Percentiles rank a stretch among this genome's conserved stretches.
These are phyloP conservation scores for Aspidiotus rigidus DNA, from an alignment of 2,888 invertebrate genomes.

Conservation along the genomic window DNA sequence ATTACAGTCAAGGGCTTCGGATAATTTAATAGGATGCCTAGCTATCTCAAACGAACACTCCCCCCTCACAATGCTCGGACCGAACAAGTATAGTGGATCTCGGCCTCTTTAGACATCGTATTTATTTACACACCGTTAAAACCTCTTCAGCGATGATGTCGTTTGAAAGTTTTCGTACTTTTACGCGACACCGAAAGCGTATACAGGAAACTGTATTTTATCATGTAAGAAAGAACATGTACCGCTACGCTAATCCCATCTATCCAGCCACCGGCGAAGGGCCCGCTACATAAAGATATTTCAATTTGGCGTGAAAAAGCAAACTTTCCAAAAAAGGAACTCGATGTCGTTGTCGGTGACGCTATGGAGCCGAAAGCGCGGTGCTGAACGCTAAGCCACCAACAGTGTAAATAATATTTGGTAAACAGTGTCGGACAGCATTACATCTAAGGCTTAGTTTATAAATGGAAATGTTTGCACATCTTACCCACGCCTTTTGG, in stretches of 20 bases:
- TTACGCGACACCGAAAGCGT: too few relatives aligned
- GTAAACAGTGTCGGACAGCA: slow-evolving; percentile 31
- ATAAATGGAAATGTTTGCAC: slow-evolving; percentile 32
- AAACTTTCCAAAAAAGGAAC: background rate
- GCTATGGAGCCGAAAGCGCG: background rate
- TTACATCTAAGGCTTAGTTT: slow-evolving; percentile 32
- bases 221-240: too few relatives aligned
- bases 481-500: slow-evolving; percentile 11
- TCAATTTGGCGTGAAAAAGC: slow-evolving; percentile 4
- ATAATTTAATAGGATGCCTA: too few relatives aligned
- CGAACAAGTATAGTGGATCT: too few relatives aligned
- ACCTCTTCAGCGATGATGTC: background rate
- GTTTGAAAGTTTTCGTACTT: background rate
- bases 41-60: too few relatives aligned
- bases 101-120: too few relatives aligned
- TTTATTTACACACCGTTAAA: background rate
- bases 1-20: too few relatives aligned
- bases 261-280: background rate
- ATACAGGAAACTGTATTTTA: too few relatives aligned
- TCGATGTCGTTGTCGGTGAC: background rate
- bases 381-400: slow-evolving; percentile 25
- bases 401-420: slow-evolving; percentile 30
- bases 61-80: too few relatives aligned
- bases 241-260: too few relatives aligned
- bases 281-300: background rate